These are phyloP conservation scores for Girardinichthys multiradiatus DNA, from an alignment of 2,113 vertebrate species.

Conservation along the genomic window DNA sequence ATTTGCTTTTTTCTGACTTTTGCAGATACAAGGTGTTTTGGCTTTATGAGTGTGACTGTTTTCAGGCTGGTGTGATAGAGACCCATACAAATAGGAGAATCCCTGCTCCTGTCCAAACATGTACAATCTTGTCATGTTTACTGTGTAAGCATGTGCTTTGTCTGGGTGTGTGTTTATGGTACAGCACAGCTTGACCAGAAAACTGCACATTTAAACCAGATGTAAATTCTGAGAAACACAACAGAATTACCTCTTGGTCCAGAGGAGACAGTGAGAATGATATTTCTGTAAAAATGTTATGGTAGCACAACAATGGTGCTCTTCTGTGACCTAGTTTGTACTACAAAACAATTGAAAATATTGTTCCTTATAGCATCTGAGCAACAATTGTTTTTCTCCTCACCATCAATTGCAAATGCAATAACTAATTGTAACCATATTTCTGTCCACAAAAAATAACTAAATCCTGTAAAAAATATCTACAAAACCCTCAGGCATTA, in stretches of 20 bases:
- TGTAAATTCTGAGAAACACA: constrained; percentile 36
- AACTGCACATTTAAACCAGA: constrained; percentile 14
- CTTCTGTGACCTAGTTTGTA: background rate
- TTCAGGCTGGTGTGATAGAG: constrained; percentile 63
- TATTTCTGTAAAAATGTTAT: background rate
- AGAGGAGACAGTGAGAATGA: background rate
- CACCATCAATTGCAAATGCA: too few species aligned
- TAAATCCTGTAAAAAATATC: too few species aligned
- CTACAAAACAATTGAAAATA: too few species aligned
- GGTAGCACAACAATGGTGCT: background rate
- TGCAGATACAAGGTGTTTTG: constrained; percentile 53
- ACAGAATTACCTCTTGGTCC: background rate
- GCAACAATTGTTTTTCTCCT: too few species aligned
- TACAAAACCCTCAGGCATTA: background rate
- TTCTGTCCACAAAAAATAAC: too few species aligned
- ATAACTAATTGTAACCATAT: too few species aligned
- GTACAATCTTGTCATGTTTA: constrained; percentile 52
- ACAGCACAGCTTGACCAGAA: constrained; percentile 38
- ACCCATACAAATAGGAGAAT: constrained; percentile 65
- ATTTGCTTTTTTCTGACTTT: constrained; percentile 22
- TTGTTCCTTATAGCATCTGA: too few species aligned
- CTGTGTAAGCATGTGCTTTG: constrained; percentile 35
- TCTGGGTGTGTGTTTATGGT: constrained; percentile 21
- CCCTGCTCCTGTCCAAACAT: constrained; percentile 66
- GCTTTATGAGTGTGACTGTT: constrained; percentile 57